Evolutionary conservation across 2,797 vertebrate genomes (phyloP).

Genomic region (Heliangelus exortis): DNA sequence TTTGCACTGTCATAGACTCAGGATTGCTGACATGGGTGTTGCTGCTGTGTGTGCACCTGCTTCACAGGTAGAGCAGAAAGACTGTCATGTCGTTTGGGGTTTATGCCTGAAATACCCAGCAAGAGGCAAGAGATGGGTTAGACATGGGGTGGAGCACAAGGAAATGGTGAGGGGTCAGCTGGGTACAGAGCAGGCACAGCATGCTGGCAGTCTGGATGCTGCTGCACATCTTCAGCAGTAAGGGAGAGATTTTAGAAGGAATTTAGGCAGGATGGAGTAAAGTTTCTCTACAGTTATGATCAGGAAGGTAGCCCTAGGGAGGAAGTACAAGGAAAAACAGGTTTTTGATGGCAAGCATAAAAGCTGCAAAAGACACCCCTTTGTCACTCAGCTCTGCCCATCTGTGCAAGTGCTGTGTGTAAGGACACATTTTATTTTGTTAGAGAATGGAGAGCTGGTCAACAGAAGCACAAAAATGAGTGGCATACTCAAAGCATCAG

Average conservation of each 20-base stretch:
- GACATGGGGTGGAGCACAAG: neutral
- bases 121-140: neutral
- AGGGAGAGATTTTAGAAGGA: neutral
- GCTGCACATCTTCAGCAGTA: neutral
- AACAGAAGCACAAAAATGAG: neutral
- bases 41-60: neutral
- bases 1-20: neutral
- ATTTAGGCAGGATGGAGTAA: neutral
- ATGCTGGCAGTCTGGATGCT: neutral
- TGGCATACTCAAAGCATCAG: neutral
- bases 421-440: neutral
- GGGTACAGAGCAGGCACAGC: neutral
- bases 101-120: neutral
- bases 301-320: neutral
- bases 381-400: neutral
- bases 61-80: fast-evolving
- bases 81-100: neutral
- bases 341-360: neutral
- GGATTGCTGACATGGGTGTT: slow-evolving; percentile 31
- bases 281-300: neutral
- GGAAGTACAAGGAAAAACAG: neutral
- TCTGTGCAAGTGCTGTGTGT: fast-evolving
- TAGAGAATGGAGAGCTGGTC: neutral
- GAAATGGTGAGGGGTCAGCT: neutral
- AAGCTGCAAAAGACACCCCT: neutral